Evolutionary conservation across 1,140 invertebrate genomes (phyloP), one percentile per base, ranked within the genome.

Genomic region (Drepana arcuata): DNA sequence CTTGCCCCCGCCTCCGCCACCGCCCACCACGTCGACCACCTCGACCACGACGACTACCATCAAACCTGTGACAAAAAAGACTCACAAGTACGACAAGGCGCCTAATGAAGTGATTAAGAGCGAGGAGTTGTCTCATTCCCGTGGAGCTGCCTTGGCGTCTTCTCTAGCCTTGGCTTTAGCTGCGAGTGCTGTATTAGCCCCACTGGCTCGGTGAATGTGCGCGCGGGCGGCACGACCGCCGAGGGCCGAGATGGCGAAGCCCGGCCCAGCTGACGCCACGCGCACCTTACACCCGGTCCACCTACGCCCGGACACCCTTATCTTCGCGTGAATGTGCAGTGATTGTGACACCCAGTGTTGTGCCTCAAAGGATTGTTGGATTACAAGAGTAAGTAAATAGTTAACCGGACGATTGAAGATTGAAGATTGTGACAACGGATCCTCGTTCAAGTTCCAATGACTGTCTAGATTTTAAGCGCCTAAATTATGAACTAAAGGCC

Each of bases 41-140:
- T 77, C 71, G 15, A 83, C 69, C n/a, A 73, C 60, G 3, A 77
- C 70, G 7, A 73, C 68, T 21, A 77, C 73, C 3, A 26, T 63
- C 28, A 87, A 86, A 66, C 66, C 78, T 4, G 66, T 79, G 16
- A 86, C 86, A 34, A 86, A 87, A 64, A 88, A 88, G 72, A 86
- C 86, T 69, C 79, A 92, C 85, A 91, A 93, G 61, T 92, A 92
- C 73, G 93, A 93, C 62, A 93, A 95, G 68, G 88, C 92, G 83
- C 93, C 91, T 32, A 96, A 96, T 77, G 94, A 96, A 81, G 93
- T 95, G 52, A 92, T 95, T 49, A 95, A 95, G 83, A 95, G 94
- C 77, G 93, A 95, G 80, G 93, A 95, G 83, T 79, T 95, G 48
- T 94, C 93, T 14, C 93, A 93, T 40, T 84, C 81, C 2, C 61